A percentile compares a stretch with the other conserved stretches of the same genome.
Evolutionary conservation across 2,113 vertebrate genomes (phyloP).

Genomic region (Taxidea taxus): DNA sequence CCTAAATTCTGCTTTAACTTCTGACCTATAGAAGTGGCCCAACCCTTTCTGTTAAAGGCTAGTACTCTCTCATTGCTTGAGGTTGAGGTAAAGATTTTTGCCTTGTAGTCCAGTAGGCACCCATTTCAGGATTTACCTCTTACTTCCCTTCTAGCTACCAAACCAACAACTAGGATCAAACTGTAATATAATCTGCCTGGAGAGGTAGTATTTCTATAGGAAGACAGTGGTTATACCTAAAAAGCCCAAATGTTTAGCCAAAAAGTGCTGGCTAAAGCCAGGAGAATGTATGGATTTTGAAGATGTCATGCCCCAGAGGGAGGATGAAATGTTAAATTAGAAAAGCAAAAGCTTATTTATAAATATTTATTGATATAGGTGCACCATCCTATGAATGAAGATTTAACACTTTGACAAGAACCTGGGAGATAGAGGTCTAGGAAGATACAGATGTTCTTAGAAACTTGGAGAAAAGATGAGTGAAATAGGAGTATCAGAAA

Average conservation of each 20-base stretch:
- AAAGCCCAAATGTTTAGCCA: background rate
- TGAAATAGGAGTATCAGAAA: background rate
- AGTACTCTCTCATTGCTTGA: background rate
- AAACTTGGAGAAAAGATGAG: background rate
- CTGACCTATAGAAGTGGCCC: background rate
- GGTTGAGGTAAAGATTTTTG: background rate
- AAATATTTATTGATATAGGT: background rate
- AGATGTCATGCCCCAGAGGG: background rate
- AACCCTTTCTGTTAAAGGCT: background rate
- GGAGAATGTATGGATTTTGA: background rate
- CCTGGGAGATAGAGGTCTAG: background rate
- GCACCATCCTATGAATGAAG: background rate
- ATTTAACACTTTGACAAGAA: background rate
- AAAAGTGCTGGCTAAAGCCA: background rate
- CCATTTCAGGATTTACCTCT: background rate
- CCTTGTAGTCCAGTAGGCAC: background rate
- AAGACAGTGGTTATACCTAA: background rate
- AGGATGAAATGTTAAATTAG: background rate
- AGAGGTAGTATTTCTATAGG: fast-evolving
- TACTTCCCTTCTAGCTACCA: background rate
- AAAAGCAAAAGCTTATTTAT: background rate
- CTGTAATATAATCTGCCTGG: background rate
- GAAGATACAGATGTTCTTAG: background rate
- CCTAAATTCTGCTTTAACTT: background rate
- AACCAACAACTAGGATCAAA: background rate